Evolutionary conservation across 1,140 invertebrate species (phyloP), one percentile per base, ranked within the genome.

Genomic region (Lordiphosa mommai): DNA sequence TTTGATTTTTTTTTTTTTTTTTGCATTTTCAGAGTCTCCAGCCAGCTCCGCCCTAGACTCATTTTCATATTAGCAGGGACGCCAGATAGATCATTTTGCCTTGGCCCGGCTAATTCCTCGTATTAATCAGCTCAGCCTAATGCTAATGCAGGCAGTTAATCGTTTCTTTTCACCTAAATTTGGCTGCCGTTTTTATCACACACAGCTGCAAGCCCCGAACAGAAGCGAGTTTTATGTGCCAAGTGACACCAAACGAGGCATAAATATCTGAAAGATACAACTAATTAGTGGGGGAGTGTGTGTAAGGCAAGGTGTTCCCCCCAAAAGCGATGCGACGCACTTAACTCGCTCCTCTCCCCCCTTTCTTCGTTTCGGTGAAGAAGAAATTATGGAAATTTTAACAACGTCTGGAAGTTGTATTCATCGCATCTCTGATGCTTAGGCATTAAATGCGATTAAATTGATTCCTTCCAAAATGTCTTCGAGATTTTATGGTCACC

Each of bases 401-500:
- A 82, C 77, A 72, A 61, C 49, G 48, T 49, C 38, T 68, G 17
- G 37, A 65, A 17, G 46, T 34, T 16, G 29, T 33, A 12, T 14
- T 46, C 27, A 46, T 32, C 30, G 51, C 46, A 50, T 64, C 59
- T 49, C 34, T 50, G 32, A 33, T 51, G 16, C 12, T 27, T 30
- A 40, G 68, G 79, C 77, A 84, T 84, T 84, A 84, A 84, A 84
- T 72, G 72, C 77, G 77, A 84, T 84, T 84, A 84, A 84, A 84
- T 84, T 77, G 77, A 84, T 84, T 84, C 37, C 77, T 33, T 48
- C 33, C 55, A 72, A 84, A 77, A 77, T 77, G 72, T 61, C 56
- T 77, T 72, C 61, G 74, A 79, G 73, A n/a, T 79, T 82, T 82
- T 66, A 72, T 72, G 59, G 17, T 77, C 73, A 77, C 68, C 63